A percentile compares a stretch with the other conserved stretches of the same genome.
These are phyloP conservation scores for Rhizomys pruinosus DNA, from an alignment of 2,113 vertebrate genomes.

Conservation along the genomic window DNA sequence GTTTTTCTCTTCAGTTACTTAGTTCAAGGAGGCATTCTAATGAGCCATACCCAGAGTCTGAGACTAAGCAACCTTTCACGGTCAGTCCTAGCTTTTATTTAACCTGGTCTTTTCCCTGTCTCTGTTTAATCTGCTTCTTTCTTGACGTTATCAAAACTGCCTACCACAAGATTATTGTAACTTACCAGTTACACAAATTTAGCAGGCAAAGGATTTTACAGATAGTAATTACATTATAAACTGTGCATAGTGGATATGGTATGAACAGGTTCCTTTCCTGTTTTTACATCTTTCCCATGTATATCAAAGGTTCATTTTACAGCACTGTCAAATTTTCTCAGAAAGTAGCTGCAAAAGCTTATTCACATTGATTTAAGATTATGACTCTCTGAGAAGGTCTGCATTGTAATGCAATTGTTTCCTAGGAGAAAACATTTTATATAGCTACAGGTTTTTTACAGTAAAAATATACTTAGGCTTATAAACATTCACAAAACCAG, in stretches of 20 bases:
- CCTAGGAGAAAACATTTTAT: constrained; percentile 7
- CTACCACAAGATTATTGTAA: too few relatives aligned
- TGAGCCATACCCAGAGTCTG: too few relatives aligned
- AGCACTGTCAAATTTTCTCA: neutral
- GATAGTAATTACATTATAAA: neutral
- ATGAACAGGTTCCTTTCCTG: neutral
- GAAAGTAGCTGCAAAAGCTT: neutral
- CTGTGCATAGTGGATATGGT: neutral
- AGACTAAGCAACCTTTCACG: too few relatives aligned
- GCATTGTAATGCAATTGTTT: neutral
- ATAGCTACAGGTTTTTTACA: neutral
- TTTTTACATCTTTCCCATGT: neutral
- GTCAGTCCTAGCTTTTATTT: too few relatives aligned
- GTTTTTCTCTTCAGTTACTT: neutral
- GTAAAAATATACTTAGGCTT: neutral
- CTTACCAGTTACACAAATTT: too few relatives aligned
- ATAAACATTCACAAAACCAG: neutral
- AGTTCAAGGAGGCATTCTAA: too few relatives aligned
- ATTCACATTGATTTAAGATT: neutral
- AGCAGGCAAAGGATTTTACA: neutral
- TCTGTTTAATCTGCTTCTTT: neutral
- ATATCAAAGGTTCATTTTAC: neutral
- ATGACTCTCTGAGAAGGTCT: neutral
- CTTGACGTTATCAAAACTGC: neutral
- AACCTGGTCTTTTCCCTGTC: neutral